phyloP scores from a whole-genome alignment of 2,797 vertebrate genomes.

The Avahi laniger region DNA sequence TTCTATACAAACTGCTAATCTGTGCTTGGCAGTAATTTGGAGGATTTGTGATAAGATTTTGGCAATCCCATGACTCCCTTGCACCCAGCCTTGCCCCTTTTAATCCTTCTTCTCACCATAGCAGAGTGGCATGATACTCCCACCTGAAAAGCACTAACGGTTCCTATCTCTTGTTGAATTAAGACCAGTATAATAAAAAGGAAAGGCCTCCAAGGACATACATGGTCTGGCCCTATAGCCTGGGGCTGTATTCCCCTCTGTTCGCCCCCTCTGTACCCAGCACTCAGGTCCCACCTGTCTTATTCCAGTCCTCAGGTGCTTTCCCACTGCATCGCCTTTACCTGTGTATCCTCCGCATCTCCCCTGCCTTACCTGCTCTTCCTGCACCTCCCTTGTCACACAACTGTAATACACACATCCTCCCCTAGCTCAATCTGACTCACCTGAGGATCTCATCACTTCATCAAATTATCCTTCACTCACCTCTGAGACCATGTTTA shows the following conservation, averaged over 20 bases:
- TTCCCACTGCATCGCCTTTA: rapidly evolving
- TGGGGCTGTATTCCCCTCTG: rapidly evolving
- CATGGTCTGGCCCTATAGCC: rapidly evolving
- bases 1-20: neutral
- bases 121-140: neutral
- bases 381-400: neutral
- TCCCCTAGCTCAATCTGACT: neutral
- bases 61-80: neutral
- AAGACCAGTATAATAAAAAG: neutral
- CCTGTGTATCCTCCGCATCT: rapidly evolving
- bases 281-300: neutral
- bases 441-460: too few species aligned
- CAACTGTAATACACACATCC: neutral
- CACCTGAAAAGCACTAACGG: neutral
- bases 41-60: neutral
- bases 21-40: neutral
- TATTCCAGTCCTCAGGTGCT: neutral
- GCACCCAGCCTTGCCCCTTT: neutral
- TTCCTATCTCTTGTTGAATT: neutral
- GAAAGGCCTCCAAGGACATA: neutral
- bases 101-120: neutral
- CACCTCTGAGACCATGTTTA: neutral
- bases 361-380: rapidly evolving
- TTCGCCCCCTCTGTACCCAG: neutral
- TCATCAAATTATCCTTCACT: neutral